Evolutionary conservation across 2,113 vertebrate genomes (phyloP).

Genomic region (Speoplatyrhinus poulsoni): DNA sequence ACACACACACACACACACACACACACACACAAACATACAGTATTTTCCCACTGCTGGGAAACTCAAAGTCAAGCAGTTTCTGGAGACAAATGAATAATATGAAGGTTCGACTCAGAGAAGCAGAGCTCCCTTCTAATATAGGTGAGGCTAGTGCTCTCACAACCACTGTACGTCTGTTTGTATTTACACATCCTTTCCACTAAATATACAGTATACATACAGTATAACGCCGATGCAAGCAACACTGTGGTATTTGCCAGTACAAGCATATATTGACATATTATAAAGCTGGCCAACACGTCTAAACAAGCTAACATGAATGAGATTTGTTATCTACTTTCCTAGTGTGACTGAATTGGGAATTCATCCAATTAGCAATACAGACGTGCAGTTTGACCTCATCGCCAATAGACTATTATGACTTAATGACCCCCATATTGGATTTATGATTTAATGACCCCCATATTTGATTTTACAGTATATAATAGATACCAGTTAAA

Average conservation of each 20-base stretch:
- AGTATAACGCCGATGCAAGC: no score
- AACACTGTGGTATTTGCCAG: no score
- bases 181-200: no score
- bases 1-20: background rate
- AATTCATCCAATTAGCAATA: constrained; percentile 31
- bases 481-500: background rate
- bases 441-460: background rate
- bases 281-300: background rate
- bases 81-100: constrained; percentile 32
- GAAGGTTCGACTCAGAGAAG: constrained; percentile 30
- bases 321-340: constrained; percentile 24
- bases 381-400: constrained; percentile 14
- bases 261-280: background rate
- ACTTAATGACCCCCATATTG: background rate
- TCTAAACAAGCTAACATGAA: background rate
- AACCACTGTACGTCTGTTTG: no score
- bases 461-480: background rate
- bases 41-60: no score
- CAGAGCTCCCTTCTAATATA: no score
- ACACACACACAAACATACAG: background rate
- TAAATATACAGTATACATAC: no score
- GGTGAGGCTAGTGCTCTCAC: no score
- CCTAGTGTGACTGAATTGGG: constrained; percentile 20
- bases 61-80: constrained; percentile 2
- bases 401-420: constrained; percentile 2